phyloP scores from a whole-genome alignment of 2,888 invertebrate species.

The Volucella zonaria region DNA sequence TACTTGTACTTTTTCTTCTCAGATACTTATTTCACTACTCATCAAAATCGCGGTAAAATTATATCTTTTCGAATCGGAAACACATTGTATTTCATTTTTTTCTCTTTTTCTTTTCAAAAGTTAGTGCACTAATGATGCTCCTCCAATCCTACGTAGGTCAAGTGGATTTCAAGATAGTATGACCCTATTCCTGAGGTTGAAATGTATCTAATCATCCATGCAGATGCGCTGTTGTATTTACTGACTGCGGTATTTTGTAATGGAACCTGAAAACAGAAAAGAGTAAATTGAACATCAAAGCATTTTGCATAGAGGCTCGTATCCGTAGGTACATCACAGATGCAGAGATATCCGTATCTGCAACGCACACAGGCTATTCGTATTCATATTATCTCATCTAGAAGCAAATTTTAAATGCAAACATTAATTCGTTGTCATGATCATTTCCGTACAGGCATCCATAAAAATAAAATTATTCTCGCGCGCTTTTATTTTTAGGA shows the following conservation, averaged over 20 bases:
- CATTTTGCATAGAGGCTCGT: background rate
- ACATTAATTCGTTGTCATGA: constrained; percentile 70
- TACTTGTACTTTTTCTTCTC: constrained; percentile 22
- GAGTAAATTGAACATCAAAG: constrained; percentile 9
- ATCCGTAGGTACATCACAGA: background rate
- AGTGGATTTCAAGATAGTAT: constrained; percentile 39
- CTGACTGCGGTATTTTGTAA: constrained; percentile 37
- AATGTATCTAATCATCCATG: constrained; percentile 25
- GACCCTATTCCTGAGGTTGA: constrained; percentile 45
- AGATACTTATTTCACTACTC: constrained; percentile 5
- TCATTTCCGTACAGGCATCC: constrained; percentile 58
- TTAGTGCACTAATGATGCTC: constrained; percentile 20
- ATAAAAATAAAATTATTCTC: constrained; percentile 38
- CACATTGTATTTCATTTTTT: constrained; percentile 37
- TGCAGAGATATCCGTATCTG: constrained; percentile 14
- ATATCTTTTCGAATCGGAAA: constrained; percentile 25
- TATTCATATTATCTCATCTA: constrained; percentile 14
- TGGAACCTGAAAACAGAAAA: constrained; percentile 58
- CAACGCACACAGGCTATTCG: constrained; percentile 2
- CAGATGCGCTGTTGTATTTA: constrained; percentile 36
- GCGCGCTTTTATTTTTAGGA: constrained; percentile 50
- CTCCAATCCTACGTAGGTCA: constrained; percentile 11
- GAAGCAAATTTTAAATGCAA: constrained; percentile 62
- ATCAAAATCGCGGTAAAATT: constrained; percentile 36
- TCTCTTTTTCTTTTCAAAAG: background rate